Evolutionary conservation across 2,797 vertebrate species (phyloP).

Genomic region (Notamacropus eugenii): DNA sequence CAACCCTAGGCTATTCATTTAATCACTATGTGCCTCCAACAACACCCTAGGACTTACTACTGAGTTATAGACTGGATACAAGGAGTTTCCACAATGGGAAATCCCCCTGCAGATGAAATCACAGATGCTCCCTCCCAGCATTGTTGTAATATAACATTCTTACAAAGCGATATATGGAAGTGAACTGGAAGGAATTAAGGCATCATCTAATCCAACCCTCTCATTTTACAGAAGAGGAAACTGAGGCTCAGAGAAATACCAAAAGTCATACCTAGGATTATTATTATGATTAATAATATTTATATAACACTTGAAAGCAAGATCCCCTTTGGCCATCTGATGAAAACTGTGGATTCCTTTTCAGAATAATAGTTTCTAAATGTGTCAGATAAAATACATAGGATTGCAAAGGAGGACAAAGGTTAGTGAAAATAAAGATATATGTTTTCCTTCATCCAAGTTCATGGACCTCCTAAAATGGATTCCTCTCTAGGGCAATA

Average conservation of each 20-base stretch:
- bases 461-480: background rate
- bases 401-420: background rate
- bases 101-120: background rate
- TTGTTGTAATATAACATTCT: background rate
- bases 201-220: background rate
- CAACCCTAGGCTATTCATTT: background rate
- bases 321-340: background rate
- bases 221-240: background rate
- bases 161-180: background rate
- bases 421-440: background rate
- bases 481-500: background rate
- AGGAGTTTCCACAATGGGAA: background rate
- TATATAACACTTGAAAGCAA: background rate
- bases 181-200: background rate
- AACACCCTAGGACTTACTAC: background rate
- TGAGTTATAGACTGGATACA: background rate
- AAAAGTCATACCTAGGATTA: background rate
- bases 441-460: background rate
- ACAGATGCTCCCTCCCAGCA: background rate
- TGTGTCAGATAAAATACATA: background rate
- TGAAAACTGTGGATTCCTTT: background rate
- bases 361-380: background rate
- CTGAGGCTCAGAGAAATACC: background rate
- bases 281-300: background rate
- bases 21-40: background rate